Conservation (phyloP, 2,797 vertebrate species). For the Salmo trutta region DNA sequence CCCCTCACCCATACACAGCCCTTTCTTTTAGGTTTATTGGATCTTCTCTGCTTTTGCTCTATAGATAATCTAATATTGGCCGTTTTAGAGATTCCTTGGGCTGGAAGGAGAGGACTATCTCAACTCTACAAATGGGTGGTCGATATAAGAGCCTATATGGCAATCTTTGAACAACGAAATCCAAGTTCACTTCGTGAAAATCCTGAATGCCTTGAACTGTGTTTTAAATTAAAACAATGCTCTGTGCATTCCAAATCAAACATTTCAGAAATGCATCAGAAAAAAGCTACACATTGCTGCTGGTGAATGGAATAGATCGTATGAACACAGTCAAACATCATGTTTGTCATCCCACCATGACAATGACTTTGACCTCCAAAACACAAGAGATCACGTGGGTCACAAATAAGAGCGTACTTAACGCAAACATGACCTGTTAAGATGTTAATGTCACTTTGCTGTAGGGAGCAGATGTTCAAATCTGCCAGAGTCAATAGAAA, state of each 20-base stretch:
- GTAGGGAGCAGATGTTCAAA: constrained; percentile 8
- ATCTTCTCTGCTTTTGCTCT: neutral
- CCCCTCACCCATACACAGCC: neutral
- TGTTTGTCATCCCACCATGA: neutral
- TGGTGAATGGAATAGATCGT: neutral
- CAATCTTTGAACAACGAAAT: neutral
- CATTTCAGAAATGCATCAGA: neutral
- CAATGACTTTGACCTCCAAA: neutral
- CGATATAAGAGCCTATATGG: too few relatives aligned
- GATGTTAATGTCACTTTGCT: constrained; percentile 28
- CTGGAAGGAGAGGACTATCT: too few relatives aligned
- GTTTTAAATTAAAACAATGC: constrained; percentile 7
- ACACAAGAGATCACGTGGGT: constrained; percentile 27
- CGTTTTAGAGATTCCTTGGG: neutral
- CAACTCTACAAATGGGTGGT: too few relatives aligned
- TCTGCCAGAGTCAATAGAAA: neutral
- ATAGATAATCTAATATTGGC: neutral
- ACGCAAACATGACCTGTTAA: constrained; percentile 19
- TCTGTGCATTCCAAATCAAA: neutral
- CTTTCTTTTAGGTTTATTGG: too few relatives aligned
- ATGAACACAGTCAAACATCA: constrained; percentile 1
- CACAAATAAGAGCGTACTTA: neutral
- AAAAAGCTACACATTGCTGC: neutral
- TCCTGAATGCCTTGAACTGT: neutral
- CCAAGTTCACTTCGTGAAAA: constrained; percentile 4